These are phyloP conservation scores for Pachyrhynchus sulphureomaculatus DNA, from an alignment of 1,140 invertebrate genomes.

Conservation along the genomic window DNA sequence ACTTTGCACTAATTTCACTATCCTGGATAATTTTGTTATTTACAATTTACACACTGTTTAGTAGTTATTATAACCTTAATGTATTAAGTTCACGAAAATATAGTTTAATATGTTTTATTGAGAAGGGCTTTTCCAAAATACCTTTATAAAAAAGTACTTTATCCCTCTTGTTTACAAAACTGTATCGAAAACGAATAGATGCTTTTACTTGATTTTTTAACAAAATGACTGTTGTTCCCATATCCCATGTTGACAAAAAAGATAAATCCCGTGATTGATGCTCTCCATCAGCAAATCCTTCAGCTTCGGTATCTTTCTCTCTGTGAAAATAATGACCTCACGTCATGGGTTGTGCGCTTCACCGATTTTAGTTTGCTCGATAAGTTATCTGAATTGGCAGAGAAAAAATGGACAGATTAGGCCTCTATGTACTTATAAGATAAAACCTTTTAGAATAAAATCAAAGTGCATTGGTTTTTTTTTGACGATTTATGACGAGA, in stretches of 20 bases:
- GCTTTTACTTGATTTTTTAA: background rate
- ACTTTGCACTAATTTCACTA: too few relatives aligned
- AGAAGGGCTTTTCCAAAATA: too few relatives aligned
- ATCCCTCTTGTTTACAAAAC: too few relatives aligned
- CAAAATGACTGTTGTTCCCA: background rate
- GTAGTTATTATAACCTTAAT: too few relatives aligned
- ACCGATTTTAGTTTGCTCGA: background rate
- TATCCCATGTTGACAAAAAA: background rate
- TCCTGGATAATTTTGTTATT: too few relatives aligned
- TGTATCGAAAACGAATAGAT: background rate
- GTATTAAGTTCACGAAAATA: too few relatives aligned
- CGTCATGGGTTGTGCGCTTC: background rate
- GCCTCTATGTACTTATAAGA: background rate
- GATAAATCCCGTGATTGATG: conserved; percentile 2
- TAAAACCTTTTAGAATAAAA: too few relatives aligned
- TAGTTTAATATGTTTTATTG: too few relatives aligned
- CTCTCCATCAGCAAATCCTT: conserved; percentile 1
- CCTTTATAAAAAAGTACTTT: too few relatives aligned
- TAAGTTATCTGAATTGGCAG: background rate
- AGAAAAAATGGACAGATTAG: background rate
- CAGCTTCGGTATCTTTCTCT: background rate
- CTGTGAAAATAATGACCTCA: background rate
- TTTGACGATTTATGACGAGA: too few relatives aligned
- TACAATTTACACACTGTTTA: too few relatives aligned
- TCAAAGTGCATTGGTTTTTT: too few relatives aligned